These are phyloP conservation scores for Phodopus roborovskii DNA, from an alignment of 2,113 vertebrate species.

Conservation along the genomic window DNA sequence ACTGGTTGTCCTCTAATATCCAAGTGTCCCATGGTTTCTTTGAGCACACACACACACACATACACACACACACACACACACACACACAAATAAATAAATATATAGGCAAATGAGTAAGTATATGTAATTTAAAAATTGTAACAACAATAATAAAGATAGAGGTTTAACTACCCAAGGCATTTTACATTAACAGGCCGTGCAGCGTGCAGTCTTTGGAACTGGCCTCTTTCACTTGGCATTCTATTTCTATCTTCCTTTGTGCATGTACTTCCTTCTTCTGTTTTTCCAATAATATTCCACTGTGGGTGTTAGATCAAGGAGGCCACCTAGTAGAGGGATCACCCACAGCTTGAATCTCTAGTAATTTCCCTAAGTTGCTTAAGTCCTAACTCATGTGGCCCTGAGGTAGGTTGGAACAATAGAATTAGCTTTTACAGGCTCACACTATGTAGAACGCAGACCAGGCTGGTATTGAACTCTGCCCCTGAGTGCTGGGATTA, in stretches of 20 bases:
- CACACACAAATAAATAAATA: not conserved
- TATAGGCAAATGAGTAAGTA: not conserved
- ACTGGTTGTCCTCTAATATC: not conserved
- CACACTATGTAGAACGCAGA: not conserved
- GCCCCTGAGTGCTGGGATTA: not conserved
- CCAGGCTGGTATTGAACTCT: not conserved
- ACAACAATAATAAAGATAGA: not conserved
- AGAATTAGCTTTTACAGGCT: not conserved
- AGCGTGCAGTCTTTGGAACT: not conserved
- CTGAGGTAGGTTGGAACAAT: too few species aligned
- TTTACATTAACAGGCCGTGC: not conserved
- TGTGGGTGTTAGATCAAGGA: not conserved
- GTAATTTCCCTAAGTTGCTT: not conserved
- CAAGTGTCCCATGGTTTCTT: not conserved
- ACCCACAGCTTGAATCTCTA: not conserved
- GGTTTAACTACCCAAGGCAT: not conserved
- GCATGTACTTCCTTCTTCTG: not conserved
- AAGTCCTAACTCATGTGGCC: not conserved
- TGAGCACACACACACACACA: not conserved
- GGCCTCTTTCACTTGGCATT: not conserved
- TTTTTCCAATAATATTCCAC: not conserved
- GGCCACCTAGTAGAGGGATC: not conserved
- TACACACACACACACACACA: too few species aligned
- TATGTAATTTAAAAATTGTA: not conserved
- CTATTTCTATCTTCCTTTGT: not conserved